Evolutionary conservation across 2,113 vertebrate species (phyloP), one percentile per base, ranked within the genome.

Genomic region (Crotalus horridus): DNA sequence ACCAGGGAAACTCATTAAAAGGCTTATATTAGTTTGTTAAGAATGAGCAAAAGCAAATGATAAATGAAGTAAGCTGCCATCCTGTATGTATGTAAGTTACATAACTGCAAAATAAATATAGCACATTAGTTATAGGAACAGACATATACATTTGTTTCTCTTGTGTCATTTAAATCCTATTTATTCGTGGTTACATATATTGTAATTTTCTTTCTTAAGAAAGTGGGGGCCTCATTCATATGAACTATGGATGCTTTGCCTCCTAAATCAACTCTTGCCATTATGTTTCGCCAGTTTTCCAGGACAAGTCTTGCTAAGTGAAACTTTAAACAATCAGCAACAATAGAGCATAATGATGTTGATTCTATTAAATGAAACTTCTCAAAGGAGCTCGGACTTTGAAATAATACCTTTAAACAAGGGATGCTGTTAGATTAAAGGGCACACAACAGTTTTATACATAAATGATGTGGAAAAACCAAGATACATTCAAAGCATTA

Each of bases 161-260:
- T 95, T 95, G 94, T 94, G 94, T 96, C 95, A 96, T 96, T 97
- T 96, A 97, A 96, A 97, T 90, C 93, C 91, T 91, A 53, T 95
- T 89, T 87, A 92, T 94, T 97, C 93, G 93, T 89, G 64, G 87
- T 95, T 96, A 96, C 96, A 54, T 96, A 87, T 92, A 95, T 94
- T 94, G 97, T 96, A 94, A 95, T 97, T 97, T 96, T 94, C 88
- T 96, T 95, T 90, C 89, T 93, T 93, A 93, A 95, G 91, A 92
- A 92, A 94, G 89, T 91, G 92, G 85, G 51, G 61, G 46, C 93
- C 92, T 94, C 91, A 95, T 94, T 96, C 91, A 64, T 95, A 96
- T 93, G 90, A 94, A 92, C 89, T 89, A 94, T 93, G 43, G 33
- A 48, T 29, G 33, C 74, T 43, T 51, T 93, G 17, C 91, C 91